A percentile compares a stretch with the other conserved stretches of the same genome.
Evolutionary conservation across 2,113 vertebrate genomes (phyloP).

Genomic region (Pluvialis apricaria): DNA sequence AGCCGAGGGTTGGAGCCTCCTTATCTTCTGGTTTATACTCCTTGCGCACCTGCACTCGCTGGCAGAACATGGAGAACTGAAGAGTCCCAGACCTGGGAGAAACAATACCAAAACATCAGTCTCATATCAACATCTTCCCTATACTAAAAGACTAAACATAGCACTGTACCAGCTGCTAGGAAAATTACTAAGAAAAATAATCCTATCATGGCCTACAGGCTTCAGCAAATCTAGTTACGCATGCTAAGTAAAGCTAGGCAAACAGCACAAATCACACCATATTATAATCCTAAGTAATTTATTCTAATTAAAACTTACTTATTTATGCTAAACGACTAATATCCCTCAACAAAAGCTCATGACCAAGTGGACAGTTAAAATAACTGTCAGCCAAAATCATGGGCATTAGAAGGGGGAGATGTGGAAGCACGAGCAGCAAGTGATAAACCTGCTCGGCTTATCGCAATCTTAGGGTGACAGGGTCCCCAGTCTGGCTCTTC

Average conservation of each 20-base stretch:
- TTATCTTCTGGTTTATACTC: not conserved
- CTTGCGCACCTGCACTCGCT: not conserved
- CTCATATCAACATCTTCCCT: not conserved
- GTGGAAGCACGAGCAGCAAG: not conserved
- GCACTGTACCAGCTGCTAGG: not conserved
- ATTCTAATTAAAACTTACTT: not conserved
- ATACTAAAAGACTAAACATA: not conserved
- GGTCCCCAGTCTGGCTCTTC: not conserved
- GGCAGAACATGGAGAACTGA: not conserved
- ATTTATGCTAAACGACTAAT: not conserved
- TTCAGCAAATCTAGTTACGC: not conserved
- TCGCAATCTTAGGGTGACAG: not conserved
- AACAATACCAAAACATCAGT: not conserved
- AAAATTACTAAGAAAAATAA: not conserved
- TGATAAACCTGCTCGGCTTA: not conserved
- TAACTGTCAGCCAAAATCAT: not conserved
- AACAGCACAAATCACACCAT: not conserved
- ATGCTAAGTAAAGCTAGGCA: not conserved
- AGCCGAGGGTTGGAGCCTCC: not conserved
- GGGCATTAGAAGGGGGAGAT: not conserved
- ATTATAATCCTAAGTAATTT: not conserved
- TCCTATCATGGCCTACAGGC: not conserved
- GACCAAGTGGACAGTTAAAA: not conserved
- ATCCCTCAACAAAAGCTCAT: not conserved
- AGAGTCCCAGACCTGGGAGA: not conserved